These are phyloP conservation scores for Polypterus bichir DNA, from an alignment of 2,113 vertebrate genomes.

Conservation along the genomic window DNA sequence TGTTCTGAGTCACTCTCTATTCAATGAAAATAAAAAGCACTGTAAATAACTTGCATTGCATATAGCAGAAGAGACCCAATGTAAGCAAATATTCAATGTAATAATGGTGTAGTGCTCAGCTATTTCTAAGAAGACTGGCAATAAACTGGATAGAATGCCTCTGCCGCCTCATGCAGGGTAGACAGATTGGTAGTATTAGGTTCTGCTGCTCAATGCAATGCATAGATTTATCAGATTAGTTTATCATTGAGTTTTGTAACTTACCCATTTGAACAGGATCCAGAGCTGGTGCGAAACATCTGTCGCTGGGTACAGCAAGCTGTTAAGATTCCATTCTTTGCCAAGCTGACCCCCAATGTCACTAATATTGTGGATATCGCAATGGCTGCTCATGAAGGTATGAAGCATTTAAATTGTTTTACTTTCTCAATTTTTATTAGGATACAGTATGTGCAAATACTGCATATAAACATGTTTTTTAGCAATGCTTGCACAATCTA, in stretches of 20 bases:
- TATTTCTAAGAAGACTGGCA: background rate
- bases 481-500: too few species aligned
- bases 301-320: constrained; percentile 88
- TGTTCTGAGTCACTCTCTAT: too few species aligned
- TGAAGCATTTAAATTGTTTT: constrained; percentile 9
- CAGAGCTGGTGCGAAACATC: constrained; percentile 80
- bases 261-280: constrained; percentile 70
- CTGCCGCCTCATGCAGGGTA: background rate
- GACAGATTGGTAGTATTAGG: constrained; percentile 28
- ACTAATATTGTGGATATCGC: constrained; percentile 81
- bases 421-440: too few species aligned
- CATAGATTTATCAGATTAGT: constrained; percentile 42
- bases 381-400: constrained; percentile 75
- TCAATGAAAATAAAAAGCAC: too few species aligned
- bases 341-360: constrained; percentile 92
- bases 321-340: constrained; percentile 80
- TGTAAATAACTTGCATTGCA: too few species aligned
- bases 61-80: background rate
- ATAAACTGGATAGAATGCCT: constrained; percentile 7
- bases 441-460: too few species aligned
- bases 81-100: constrained; percentile 2
- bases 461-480: too few species aligned
- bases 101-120: background rate
- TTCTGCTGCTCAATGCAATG: constrained; percentile 32
- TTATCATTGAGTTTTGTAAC: constrained; percentile 50